Base-by-base conservation (phyloP, 2,888 invertebrate species). In the Lasioglossum pauxillum region DNA sequence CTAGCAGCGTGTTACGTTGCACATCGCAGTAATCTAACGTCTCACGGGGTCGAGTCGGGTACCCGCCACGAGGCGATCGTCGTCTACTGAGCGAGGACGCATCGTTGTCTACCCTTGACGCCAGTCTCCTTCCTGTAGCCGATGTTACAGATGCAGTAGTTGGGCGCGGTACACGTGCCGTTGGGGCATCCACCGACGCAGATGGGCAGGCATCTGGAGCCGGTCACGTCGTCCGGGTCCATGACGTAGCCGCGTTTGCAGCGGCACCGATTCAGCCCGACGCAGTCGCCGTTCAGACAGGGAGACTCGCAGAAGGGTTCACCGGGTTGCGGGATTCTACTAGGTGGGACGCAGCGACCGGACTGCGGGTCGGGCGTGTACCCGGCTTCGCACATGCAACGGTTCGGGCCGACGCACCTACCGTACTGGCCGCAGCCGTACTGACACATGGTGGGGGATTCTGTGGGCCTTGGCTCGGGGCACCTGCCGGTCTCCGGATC, bases 151-250 rank as follows among this genome's bases (percentile, higher is more conserved):
- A 97, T 96, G 92, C 98, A 98, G 92, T 97, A 96, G 94, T 97
- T 97, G 0, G 98, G 98, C 0, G 96, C 96, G 0, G 97, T 96
- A 90, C 98, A 98, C 35, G 96, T 96, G 0, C 98, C 98, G 92
- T 98, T 98, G 14, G 96, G 96, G 90, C 98, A 98, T 0, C 97
- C 97, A n/a, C 96, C 96, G 0, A 96, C 96, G 90, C 98, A 98
- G 87, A 96, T 95, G 0, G 97, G 96, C 8, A 96, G 90, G 89
- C 97, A 97, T 79, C 96, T 96, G 92, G 53, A 91, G 0, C 90
- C 81, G 2, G 90, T 89, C 19, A 76, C 84, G 80, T 94, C 94
- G 0, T 80, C 85, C 0, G 88, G 83, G 80, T 96, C 95, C 78
- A 95, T 94, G 0, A 90, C 91, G 89, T 96, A 96, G 0, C 96